Evolutionary conservation across 2,113 vertebrate species (phyloP).

Genomic region (Sylvilagus bachmani): DNA sequence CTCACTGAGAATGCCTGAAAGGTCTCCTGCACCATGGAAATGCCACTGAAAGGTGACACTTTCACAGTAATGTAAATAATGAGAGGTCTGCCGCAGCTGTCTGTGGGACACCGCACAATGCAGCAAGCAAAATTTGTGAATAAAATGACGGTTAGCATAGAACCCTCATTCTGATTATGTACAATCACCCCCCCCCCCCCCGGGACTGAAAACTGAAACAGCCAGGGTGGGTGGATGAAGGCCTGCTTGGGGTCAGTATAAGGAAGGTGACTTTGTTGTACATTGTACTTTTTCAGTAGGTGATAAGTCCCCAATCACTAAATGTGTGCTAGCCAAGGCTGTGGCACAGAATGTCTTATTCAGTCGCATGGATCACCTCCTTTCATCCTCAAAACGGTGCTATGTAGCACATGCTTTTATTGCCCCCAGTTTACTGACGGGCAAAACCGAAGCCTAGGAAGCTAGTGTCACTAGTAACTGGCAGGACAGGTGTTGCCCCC

Average conservation of each 20-base stretch:
- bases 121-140: background rate
- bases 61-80: background rate
- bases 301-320: background rate
- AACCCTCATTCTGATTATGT: background rate
- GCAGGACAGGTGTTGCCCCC: background rate
- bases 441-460: background rate
- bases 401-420: background rate
- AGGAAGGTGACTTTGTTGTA: background rate
- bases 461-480: no score
- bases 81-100: background rate
- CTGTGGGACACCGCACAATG: background rate
- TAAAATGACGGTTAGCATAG: background rate
- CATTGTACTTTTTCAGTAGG: background rate
- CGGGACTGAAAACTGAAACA: background rate
- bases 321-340: background rate
- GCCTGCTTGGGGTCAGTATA: background rate
- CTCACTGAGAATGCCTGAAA: conserved; percentile 24
- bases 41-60: background rate
- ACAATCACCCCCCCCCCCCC: background rate
- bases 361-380: background rate
- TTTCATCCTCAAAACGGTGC: background rate
- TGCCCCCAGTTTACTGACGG: background rate
- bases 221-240: background rate
- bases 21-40: background rate
- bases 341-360: background rate